phyloP scores from a whole-genome alignment of 2,113 vertebrate genomes.

The Mormyrus iriodes region DNA sequence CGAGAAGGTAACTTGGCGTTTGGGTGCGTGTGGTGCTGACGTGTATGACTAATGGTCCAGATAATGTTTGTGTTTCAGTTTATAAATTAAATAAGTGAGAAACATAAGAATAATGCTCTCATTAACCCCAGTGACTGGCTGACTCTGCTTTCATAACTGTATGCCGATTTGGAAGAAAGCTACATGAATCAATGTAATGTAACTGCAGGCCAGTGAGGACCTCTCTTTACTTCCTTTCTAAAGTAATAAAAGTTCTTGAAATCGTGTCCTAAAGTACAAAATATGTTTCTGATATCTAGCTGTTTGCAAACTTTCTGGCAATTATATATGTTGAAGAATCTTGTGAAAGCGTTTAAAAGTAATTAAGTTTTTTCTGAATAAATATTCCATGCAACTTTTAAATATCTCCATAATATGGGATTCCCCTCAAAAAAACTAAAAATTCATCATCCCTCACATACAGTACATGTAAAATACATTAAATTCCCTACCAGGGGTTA shows the following conservation, averaged over 20 bases:
- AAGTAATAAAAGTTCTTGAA: neutral
- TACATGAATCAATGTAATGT: neutral
- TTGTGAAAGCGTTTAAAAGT: too few species aligned
- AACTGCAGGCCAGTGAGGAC: neutral
- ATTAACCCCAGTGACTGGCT: neutral
- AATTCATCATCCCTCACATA: too few species aligned
- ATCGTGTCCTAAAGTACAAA: neutral
- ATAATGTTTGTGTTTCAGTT: neutral
- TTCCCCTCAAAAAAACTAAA: too few species aligned
- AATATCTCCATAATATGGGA: too few species aligned
- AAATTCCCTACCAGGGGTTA: neutral
- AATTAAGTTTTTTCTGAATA: too few species aligned
- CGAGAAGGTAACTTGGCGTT: slow-evolving; percentile 73
- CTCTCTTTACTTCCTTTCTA: neutral
- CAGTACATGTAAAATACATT: neutral
- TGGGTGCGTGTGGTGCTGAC: neutral
- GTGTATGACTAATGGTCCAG: neutral
- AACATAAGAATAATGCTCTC: neutral
- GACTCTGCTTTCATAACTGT: neutral
- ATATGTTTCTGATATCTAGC: neutral
- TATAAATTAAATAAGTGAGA: neutral
- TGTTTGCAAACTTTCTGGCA: neutral
- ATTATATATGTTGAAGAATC: neutral
- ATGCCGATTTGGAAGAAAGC: neutral
- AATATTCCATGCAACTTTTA: too few species aligned